A percentile compares a stretch with the other conserved stretches of the same genome.
phyloP scores from a whole-genome alignment of 1,140 invertebrate species.

The Macrobrachium rosenbergii region DNA sequence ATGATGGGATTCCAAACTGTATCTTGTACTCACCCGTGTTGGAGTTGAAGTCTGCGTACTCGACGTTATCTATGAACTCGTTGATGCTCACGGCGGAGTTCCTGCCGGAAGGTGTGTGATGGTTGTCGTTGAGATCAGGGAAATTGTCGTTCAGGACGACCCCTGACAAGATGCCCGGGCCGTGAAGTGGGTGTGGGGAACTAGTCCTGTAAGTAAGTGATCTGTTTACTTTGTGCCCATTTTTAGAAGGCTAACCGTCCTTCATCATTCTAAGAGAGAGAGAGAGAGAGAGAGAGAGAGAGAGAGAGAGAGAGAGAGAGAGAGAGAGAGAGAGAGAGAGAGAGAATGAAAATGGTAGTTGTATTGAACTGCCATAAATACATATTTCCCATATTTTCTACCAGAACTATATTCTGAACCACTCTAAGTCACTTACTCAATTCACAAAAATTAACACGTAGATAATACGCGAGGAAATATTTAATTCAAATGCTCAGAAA shows the following conservation, averaged over 20 bases:
- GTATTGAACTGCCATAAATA: too few species aligned
- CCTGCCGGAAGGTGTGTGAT: not conserved
- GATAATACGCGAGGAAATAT: too few species aligned
- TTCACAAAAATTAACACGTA: too few species aligned
- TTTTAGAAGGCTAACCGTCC: not conserved
- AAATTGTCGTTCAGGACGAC: constrained; percentile 43
- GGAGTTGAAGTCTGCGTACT: constrained; percentile 50
- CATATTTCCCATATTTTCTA: too few species aligned
- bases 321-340: not conserved
- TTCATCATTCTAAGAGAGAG: not conserved
- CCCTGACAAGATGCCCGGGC: constrained; percentile 16
- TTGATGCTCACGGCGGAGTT: constrained; percentile 28
- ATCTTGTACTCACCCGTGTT: constrained; percentile 47
- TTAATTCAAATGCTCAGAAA: too few species aligned
- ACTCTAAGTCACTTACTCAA: too few species aligned
- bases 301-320: not conserved
- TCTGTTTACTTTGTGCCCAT: not conserved
- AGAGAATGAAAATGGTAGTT: not conserved
- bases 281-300: not conserved
- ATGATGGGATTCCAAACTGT: not conserved
- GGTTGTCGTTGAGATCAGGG: not conserved
- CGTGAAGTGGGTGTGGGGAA: constrained; percentile 43
- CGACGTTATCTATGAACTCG: constrained; percentile 48
- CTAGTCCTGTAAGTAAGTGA: constrained; percentile 11
- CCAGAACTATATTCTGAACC: too few species aligned